Conservation (phyloP, 2,797 vertebrate genomes). For the Schizopygopsis pylzovi region DNA sequence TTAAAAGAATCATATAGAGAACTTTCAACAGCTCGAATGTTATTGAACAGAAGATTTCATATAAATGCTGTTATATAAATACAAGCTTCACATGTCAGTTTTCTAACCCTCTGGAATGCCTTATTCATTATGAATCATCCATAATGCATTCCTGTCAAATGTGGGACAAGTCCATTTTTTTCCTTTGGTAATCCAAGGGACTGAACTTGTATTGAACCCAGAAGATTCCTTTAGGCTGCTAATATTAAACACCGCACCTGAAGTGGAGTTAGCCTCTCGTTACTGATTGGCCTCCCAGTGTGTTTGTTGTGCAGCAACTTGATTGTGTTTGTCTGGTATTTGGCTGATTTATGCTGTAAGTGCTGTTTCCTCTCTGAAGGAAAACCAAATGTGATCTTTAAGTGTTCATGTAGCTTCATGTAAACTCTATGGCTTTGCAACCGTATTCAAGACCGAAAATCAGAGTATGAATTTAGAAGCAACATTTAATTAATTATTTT, state of each 20-base stretch:
- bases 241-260: background rate
- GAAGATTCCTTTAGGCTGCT: background rate
- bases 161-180: background rate
- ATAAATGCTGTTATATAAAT: background rate
- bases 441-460: background rate
- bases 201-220: background rate
- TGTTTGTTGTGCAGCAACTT: constrained; percentile 11
- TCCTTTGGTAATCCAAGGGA: background rate
- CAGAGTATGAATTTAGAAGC: background rate
- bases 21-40: background rate
- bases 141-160: constrained; percentile 16
- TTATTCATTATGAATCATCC: constrained; percentile 8
- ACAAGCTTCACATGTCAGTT: constrained; percentile 4
- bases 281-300: background rate
- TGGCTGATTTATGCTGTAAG: background rate
- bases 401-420: background rate
- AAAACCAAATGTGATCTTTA: background rate
- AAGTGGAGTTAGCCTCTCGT: background rate
- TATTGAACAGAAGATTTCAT: background rate
- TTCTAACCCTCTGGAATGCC: background rate
- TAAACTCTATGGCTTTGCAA: background rate
- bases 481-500: background rate
- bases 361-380: background rate
- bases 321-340: constrained; percentile 18
- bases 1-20: background rate